Evolutionary conservation across 2,888 invertebrate genomes (phyloP), one percentile per base, ranked within the genome.

Genomic region (Zaprionus lineosus): DNA sequence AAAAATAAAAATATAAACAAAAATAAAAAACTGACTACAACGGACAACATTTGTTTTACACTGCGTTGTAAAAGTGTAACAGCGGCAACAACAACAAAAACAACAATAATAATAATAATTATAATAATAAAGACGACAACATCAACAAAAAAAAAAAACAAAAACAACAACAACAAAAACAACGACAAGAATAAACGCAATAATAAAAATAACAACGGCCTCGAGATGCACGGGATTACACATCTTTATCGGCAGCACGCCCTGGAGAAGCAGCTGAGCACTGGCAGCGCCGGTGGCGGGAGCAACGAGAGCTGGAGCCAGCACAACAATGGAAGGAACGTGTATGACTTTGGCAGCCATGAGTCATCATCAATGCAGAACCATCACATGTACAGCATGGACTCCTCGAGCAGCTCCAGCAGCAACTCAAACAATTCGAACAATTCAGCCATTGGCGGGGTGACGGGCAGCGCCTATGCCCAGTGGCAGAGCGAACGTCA

Each of bases 211-310:
- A 40, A 29, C 39, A 52, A 68, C 31, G 50, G 60, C 36, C 29
- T 36, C 57, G 70, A 63, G 67, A 90, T 90, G 90, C 90, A 90
- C 53, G 90, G 90, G 57, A 90, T 90, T 60, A 88, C 89, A 12
- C 90, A 90, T 83, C 87, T 90, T 36, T 90, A 89, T 81, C 88
- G 90, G 39, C 90, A 90, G 68, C 90, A 90, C 68, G 90, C 90
- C 63, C 81, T 90, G 43, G 90, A 90, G 56, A 90, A 90, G 66
- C 91, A 92, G 50, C 88, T 91, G 12, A 91, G 91, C 61, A n/a
- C 24, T 3, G 65, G 52, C 8, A 60, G 58, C 39, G 48, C 41
- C 12, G 47, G 40, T 41, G 46, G 60, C 40, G 40, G 53, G 63
- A 68, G 65, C 65, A 44, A 26, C 28, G 78, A 78, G 24, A 71